Percentiles rank a stretch among this genome's conserved stretches.
phyloP scores from a whole-genome alignment of 2,888 invertebrate species.

The Heteropelma amictum region DNA sequence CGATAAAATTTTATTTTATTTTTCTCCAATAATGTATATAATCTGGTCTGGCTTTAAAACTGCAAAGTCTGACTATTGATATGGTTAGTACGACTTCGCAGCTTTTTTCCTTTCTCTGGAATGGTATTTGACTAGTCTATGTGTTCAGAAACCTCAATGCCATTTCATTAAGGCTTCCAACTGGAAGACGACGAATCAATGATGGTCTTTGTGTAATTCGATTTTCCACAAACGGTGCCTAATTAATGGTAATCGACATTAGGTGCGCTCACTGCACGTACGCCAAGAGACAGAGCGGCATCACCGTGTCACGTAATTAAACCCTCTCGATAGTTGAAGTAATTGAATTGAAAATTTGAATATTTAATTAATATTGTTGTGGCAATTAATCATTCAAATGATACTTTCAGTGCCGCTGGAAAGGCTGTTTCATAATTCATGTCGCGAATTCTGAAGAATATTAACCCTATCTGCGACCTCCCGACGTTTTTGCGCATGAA shows the following conservation, averaged over 20 bases:
- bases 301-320: not conserved
- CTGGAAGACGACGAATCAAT: not conserved
- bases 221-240: not conserved
- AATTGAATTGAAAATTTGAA: not conserved
- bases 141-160: no score
- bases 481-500: no score
- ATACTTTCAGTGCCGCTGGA: not conserved
- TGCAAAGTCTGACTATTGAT: no score
- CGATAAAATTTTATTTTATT: no score
- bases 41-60: no score
- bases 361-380: not conserved
- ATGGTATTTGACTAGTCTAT: no score
- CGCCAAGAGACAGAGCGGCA: not conserved
- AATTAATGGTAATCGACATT: not conserved
- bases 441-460: no score
- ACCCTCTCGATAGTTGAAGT: not conserved
- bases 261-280: not conserved
- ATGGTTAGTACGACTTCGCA: no score
- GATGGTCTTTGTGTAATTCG: not conserved
- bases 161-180: no score
- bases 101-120: no score
- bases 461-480: no score
- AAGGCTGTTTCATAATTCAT: not conserved
- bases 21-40: no score
- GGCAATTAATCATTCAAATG: not conserved